phyloP scores from a whole-genome alignment of 2,888 invertebrate genomes.

The Rhaphigaster nebulosa region DNA sequence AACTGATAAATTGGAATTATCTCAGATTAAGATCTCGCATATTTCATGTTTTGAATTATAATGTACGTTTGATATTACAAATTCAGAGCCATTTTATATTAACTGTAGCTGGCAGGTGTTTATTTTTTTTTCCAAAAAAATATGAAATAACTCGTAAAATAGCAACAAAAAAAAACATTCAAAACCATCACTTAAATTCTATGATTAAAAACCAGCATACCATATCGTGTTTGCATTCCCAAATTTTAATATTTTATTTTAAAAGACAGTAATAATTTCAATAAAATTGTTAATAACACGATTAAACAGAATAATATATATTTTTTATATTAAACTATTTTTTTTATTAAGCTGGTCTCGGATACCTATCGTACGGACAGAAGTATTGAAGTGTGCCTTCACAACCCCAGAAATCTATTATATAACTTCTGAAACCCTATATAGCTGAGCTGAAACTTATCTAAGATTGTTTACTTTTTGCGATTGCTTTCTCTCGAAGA shows the following conservation, averaged over 20 bases:
- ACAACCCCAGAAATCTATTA: neutral
- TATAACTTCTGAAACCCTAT: neutral
- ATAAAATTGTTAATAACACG: no score
- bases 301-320: no score
- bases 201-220: no score
- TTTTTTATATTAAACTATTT: no score
- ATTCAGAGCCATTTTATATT: neutral
- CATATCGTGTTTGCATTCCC: no score
- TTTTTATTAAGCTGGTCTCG: neutral
- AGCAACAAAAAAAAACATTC: no score
- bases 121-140: neutral
- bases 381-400: no score
- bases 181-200: neutral
- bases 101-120: neutral
- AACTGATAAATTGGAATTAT: neutral
- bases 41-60: neutral
- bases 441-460: neutral
- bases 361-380: neutral
- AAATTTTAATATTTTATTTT: no score
- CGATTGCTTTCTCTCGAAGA: neutral
- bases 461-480: slow-evolving; percentile 15
- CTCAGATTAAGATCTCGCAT: neutral
- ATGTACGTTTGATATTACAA: neutral
- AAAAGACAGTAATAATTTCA: neutral
- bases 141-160: no score